Evolutionary conservation across 2,113 vertebrate genomes (phyloP).

Genomic region (Eleginops maclovinus): DNA sequence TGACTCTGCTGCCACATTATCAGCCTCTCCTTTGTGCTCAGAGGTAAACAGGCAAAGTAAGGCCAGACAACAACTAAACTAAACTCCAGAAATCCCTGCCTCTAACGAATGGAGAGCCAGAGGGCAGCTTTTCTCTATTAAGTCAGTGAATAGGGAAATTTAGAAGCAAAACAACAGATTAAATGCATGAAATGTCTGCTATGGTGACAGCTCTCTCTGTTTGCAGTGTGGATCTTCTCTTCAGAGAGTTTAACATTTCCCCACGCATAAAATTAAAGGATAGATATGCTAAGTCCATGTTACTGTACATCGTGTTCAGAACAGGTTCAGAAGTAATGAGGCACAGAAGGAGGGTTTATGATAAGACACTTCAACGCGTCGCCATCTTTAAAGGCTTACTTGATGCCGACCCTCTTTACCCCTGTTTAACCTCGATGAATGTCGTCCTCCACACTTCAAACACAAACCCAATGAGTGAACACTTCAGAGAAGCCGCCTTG

Average conservation of each 20-base stretch:
- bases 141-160: constrained; percentile 37
- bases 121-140: constrained; percentile 55
- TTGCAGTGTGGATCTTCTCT: constrained; percentile 8
- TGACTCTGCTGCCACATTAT: constrained; percentile 74
- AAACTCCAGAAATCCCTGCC: constrained; percentile 63
- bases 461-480: constrained; percentile 29
- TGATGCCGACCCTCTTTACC: constrained; percentile 27
- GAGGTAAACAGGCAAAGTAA: constrained; percentile 74
- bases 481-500: constrained; percentile 44
- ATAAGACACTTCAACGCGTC: constrained; percentile 61
- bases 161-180: constrained; percentile 45
- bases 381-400: constrained; percentile 40
- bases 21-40: constrained; percentile 68
- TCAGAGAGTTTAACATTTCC: constrained; percentile 14
- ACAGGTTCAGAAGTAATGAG: constrained; percentile 45
- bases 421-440: constrained; percentile 37
- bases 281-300: constrained; percentile 39
- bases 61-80: constrained; percentile 72
- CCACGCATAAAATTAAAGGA: constrained; percentile 23
- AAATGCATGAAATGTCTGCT: constrained; percentile 49
- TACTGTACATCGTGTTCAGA: constrained; percentile 46
- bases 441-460: constrained; percentile 47
- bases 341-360: constrained; percentile 67
- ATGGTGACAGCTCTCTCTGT: constrained; percentile 20
- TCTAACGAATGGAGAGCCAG: constrained; percentile 63